Evolutionary conservation across 2,797 vertebrate genomes (phyloP).

Genomic region (Sebastolobus alascanus): DNA sequence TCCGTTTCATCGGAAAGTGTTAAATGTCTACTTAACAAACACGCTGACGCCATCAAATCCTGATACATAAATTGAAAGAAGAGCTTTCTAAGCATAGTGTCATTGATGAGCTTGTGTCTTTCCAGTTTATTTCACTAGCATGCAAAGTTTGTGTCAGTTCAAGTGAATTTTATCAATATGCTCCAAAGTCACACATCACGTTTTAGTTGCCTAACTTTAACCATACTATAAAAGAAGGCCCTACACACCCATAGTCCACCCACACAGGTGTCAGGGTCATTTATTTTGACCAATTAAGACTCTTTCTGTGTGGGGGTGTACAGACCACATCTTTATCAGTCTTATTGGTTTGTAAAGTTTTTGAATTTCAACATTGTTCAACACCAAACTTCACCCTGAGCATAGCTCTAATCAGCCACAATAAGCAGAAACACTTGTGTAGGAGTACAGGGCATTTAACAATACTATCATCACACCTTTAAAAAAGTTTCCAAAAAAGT

Average conservation of each 20-base stretch:
- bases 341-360: neutral
- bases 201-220: neutral
- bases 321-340: neutral
- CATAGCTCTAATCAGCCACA: neutral
- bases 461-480: neutral
- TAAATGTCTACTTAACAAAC: slow-evolving; percentile 16
- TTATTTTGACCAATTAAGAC: neutral
- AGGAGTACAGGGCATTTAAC: too few species aligned
- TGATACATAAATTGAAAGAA: neutral
- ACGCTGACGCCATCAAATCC: neutral
- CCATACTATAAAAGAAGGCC: neutral
- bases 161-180: neutral
- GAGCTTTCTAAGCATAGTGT: neutral
- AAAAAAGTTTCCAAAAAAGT: neutral
- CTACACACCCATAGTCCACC: neutral
- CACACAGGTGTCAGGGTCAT: neutral
- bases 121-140: neutral
- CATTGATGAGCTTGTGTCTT: slow-evolving; percentile 1
- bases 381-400: neutral
- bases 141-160: neutral
- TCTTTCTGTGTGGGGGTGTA: neutral
- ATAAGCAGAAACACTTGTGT: neutral
- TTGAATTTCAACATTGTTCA: neutral
- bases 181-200: neutral
- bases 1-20: slow-evolving; percentile 24